Conservation (phyloP, 2,113 vertebrate genomes). For the Otolemur garnettii region DNA sequence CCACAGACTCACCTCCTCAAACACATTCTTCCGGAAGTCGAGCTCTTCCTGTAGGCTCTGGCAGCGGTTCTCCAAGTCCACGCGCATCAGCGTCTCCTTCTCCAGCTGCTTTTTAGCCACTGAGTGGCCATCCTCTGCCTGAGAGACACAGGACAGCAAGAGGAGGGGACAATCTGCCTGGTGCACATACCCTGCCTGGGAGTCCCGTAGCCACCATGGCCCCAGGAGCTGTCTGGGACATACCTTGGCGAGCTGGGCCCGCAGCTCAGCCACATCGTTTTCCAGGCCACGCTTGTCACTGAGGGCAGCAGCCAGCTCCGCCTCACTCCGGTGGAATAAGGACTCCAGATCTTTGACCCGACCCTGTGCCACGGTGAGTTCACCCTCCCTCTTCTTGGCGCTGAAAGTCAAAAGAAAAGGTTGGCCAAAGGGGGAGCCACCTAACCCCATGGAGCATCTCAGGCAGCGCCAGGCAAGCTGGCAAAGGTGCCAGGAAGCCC, state of each 20-base stretch:
- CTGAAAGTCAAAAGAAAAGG: constrained; percentile 81
- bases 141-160: background rate
- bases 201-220: background rate
- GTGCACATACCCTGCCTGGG: fast-evolving
- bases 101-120: constrained; percentile 97
- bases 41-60: constrained; percentile 97
- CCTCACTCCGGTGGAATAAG: constrained; percentile 94
- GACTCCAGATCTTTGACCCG: constrained; percentile 93
- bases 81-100: constrained; percentile 95
- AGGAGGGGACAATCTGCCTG: fast-evolving
- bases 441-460: background rate
- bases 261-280: constrained; percentile 92
- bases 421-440: fast-evolving
- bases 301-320: constrained; percentile 91
- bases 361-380: constrained; percentile 91
- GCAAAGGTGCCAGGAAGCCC: background rate
- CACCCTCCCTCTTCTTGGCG: constrained; percentile 94
- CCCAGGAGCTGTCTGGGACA: background rate
- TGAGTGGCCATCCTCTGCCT: constrained; percentile 95
- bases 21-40: constrained; percentile 96
- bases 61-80: constrained; percentile 97
- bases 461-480: background rate
- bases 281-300: constrained; percentile 91
- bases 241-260: constrained; percentile 94
- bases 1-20: constrained; percentile 92